Percentiles rank a stretch among this genome's conserved stretches.
These are phyloP conservation scores for Sebastes kiyomatsui DNA, from an alignment of 2,797 vertebrate genomes.

Conservation along the genomic window DNA sequence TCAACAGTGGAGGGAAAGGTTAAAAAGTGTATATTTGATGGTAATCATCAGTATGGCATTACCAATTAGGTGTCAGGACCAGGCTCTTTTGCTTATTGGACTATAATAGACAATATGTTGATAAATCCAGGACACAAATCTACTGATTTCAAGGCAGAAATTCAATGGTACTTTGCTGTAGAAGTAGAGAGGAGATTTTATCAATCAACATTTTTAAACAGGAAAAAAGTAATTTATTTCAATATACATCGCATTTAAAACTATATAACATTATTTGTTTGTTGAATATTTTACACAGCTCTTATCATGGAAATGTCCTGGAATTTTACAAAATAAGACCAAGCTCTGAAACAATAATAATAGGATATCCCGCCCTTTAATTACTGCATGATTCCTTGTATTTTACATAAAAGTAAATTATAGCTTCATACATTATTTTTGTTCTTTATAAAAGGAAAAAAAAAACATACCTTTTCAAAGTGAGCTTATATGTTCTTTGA, in stretches of 20 bases:
- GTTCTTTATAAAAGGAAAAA: slow-evolving; percentile 89
- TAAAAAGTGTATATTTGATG: no score
- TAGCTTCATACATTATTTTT: slow-evolving; percentile 78
- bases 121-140: neutral
- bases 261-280: slow-evolving; percentile 86
- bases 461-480: slow-evolving; percentile 69
- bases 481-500: slow-evolving; percentile 70
- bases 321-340: slow-evolving; percentile 92
- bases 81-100: neutral
- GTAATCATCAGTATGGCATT: neutral
- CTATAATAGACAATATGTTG: rapidly evolving
- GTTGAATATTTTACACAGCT: slow-evolving; percentile 80
- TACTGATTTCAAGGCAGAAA: neutral
- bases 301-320: slow-evolving; percentile 73
- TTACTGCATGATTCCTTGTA: slow-evolving; percentile 80
- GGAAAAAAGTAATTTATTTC: slow-evolving; percentile 84
- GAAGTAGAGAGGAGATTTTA: slow-evolving; percentile 9
- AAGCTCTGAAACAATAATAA: slow-evolving; percentile 89
- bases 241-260: slow-evolving; percentile 89
- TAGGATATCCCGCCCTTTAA: slow-evolving; percentile 83
- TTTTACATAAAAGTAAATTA: slow-evolving; percentile 79
- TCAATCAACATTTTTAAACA: slow-evolving; percentile 65
- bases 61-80: neutral
- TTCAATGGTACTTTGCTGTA: neutral
- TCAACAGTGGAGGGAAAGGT: neutral